A percentile compares a stretch with the other conserved stretches of the same genome.
phyloP scores from a whole-genome alignment of 2,797 vertebrate genomes.

The Dendrocincla tyrannina region DNA sequence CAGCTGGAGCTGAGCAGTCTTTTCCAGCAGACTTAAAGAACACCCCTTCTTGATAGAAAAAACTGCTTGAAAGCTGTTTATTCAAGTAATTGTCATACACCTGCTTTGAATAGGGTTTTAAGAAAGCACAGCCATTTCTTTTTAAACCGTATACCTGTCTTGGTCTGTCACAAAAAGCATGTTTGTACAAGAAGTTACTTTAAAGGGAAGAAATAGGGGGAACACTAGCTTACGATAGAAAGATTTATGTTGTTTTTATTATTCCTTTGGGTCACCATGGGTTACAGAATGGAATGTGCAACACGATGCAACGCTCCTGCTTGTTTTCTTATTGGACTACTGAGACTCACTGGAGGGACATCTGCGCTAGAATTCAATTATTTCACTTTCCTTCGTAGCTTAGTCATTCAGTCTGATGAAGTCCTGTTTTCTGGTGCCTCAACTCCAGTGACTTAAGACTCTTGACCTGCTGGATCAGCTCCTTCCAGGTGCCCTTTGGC shows the following conservation, averaged over 20 bases:
- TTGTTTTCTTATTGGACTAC: not conserved
- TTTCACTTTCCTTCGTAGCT: not conserved
- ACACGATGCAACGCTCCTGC: not conserved
- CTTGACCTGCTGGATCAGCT: not conserved
- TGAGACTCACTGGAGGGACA: not conserved
- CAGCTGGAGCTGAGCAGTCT: conserved; percentile 15
- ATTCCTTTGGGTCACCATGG: not conserved
- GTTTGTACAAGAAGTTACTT: not conserved
- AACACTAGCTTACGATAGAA: not conserved
- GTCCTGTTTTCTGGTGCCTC: not conserved
- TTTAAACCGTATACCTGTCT: not conserved
- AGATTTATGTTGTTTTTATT: not conserved
- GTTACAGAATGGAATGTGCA: not conserved
- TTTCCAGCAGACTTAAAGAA: not conserved
- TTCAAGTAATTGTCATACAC: not conserved
- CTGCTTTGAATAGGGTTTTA: not conserved
- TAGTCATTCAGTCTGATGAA: not conserved
- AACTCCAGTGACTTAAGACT: not conserved
- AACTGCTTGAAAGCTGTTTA: not conserved
- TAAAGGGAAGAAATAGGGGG: conserved; percentile 3
- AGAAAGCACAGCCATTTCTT: not conserved
- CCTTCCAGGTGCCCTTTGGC: conserved; percentile 35
- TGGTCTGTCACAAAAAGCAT: not conserved
- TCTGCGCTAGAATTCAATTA: not conserved
- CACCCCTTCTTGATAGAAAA: not conserved